Base-by-base conservation (phyloP, 2,888 invertebrate species). In the Mesopsocus fuscifrons region DNA sequence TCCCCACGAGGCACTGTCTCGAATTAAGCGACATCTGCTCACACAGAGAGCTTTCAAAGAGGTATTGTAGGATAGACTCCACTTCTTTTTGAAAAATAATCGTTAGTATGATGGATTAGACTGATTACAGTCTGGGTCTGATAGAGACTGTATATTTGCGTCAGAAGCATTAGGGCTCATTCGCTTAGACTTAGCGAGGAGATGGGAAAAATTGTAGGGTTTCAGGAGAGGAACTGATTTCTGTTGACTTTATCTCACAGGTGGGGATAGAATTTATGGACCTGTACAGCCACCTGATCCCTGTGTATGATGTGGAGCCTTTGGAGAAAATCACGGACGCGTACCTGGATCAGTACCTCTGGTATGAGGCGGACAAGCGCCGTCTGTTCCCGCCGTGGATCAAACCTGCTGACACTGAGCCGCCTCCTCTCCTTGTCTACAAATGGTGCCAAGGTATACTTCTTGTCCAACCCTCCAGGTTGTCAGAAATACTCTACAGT, bases 201-300 rank as follows among this genome's bases (percentile, higher is more conserved):
- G n/a, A n/a, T n/a, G n/a, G n/a, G n/a, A n/a, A n/a, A n/a, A n/a
- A n/a, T n/a, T n/a, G n/a, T n/a, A n/a, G n/a, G n/a, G n/a, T n/a
- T n/a, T n/a, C n/a, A n/a, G n/a, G n/a, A n/a, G n/a, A n/a, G n/a
- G n/a, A n/a, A n/a, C n/a, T n/a, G n/a, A n/a, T n/a, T n/a, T n/a
- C n/a, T n/a, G n/a, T n/a, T n/a, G n/a, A n/a, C n/a, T n/a, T n/a
- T n/a, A n/a, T n/a, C n/a, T n/a, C n/a, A n/a, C n/a, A 84, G 80
- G 84, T 89, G 45, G 95, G 97, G 34, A 99, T 99, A 55, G 98
- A 99, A 62, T 99, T 99, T 62, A 99, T 99, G 98, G 98, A 99
- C 60, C 69, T 99, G 44, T 99, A 99, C 67, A 95, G 94, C 46
- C 97, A 98, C 58, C 64, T 99, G 48, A 92, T 99, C 48, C 98